phyloP scores from a whole-genome alignment of 2,888 invertebrate species.

The Trissoscelio sp. region DNA sequence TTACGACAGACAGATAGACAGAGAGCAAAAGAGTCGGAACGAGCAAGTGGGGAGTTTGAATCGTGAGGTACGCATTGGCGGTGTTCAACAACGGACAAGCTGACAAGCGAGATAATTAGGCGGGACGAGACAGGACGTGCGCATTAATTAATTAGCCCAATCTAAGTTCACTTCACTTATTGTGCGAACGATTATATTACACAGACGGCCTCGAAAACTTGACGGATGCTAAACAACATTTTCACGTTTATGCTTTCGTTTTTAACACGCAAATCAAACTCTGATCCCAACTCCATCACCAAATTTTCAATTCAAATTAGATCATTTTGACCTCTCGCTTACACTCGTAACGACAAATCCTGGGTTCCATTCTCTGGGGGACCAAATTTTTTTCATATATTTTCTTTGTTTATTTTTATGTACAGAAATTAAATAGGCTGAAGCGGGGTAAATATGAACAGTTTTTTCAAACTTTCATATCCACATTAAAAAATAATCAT shows the following conservation, averaged over 20 bases:
- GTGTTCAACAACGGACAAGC: constrained; percentile 76
- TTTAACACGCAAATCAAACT: background rate
- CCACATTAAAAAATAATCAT: too few relatives aligned
- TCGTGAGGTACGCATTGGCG: constrained; percentile 73
- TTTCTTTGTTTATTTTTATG: too few relatives aligned
- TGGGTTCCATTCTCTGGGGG: too few relatives aligned
- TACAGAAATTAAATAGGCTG: too few relatives aligned
- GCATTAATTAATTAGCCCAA: constrained; percentile 83
- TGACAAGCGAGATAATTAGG: constrained; percentile 83
- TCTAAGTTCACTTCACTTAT: constrained; percentile 82
- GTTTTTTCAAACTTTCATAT: too few relatives aligned
- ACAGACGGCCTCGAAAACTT: constrained; percentile 77
- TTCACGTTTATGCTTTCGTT: constrained; percentile 3
- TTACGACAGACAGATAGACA: constrained; percentile 75
- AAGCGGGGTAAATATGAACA: too few relatives aligned
- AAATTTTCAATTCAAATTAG: too few relatives aligned
- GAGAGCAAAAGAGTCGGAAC: constrained; percentile 62
- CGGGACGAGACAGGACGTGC: constrained; percentile 83
- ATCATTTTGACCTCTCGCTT: too few relatives aligned
- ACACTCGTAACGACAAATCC: too few relatives aligned
- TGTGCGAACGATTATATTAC: constrained; percentile 75
- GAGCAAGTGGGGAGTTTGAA: constrained; percentile 64
- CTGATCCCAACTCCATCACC: too few relatives aligned
- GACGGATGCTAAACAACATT: constrained; percentile 49
- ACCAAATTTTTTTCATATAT: too few relatives aligned